Conservation (phyloP, 2,888 invertebrate species). For the Autographa gamma region DNA sequence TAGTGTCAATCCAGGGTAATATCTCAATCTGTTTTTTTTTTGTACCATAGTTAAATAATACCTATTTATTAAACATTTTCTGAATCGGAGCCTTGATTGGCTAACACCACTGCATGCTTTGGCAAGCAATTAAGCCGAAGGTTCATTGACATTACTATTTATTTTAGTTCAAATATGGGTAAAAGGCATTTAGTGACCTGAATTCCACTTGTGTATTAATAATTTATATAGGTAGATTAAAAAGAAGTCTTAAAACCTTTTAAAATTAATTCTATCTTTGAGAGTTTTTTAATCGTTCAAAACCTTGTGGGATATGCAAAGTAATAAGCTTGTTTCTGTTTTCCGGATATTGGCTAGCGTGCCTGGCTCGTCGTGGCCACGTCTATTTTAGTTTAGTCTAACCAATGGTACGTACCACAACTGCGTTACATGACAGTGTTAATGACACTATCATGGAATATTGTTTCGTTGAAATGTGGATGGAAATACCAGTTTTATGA, state of each 20-base stretch:
- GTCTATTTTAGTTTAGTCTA: conserved; percentile 47
- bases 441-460: conserved; percentile 49
- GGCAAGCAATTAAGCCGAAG: conserved; percentile 27
- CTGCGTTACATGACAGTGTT: conserved; percentile 38
- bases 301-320: conserved; percentile 14
- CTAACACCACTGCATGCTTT: conserved; percentile 26
- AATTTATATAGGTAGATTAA: not conserved
- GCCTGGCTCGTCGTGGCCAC: conserved; percentile 35
- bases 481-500: conserved; percentile 34
- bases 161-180: not conserved
- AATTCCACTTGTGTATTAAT: not conserved
- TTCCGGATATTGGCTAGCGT: conserved; percentile 42
- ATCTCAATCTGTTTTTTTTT: not conserved
- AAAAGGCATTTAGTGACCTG: not conserved
- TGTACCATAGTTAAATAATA: not conserved
- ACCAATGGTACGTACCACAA: conserved; percentile 29
- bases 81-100: conserved; percentile 27
- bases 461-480: conserved; percentile 49
- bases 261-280: not conserved
- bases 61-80: not conserved
- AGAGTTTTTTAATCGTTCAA: conserved; percentile 6
- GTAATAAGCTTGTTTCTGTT: conserved; percentile 18
- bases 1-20: not conserved
- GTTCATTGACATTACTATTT: conserved; percentile 35
- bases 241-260: not conserved